Percentiles rank a stretch among this genome's conserved stretches.
phyloP scores from a whole-genome alignment of 2,888 invertebrate genomes.

The Bhutanitis thaidina region DNA sequence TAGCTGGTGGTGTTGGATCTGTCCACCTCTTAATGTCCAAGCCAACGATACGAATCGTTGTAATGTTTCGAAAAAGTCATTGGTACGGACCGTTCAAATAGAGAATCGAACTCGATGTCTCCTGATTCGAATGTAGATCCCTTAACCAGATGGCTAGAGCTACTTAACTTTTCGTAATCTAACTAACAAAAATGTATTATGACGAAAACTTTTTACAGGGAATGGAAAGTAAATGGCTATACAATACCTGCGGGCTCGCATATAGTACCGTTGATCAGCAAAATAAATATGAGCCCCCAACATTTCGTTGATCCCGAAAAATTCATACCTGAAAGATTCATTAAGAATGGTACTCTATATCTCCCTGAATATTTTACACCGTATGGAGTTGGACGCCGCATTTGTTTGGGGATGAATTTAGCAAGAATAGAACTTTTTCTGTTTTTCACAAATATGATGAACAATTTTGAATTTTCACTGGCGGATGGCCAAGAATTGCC shows the following conservation, averaged over 20 bases:
- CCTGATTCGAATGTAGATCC: too few relatives aligned
- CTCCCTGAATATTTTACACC: slow-evolving; percentile 91
- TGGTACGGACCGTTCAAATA: too few relatives aligned
- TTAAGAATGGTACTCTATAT: slow-evolving; percentile 84
- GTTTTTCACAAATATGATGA: slow-evolving; percentile 88
- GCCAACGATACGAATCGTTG: too few relatives aligned
- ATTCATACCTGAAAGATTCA: slow-evolving; percentile 88
- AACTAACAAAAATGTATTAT: too few relatives aligned
- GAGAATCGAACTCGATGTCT: too few relatives aligned
- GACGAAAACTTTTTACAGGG: too few relatives aligned
- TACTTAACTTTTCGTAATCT: too few relatives aligned
- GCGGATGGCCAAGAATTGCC: slow-evolving; percentile 85
- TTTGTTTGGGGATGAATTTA: slow-evolving; percentile 90
- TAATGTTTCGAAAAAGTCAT: too few relatives aligned
- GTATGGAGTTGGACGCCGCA: slow-evolving; percentile 90
- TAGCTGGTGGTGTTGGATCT: too few relatives aligned
- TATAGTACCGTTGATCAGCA: slow-evolving; percentile 88
- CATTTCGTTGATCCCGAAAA: slow-evolving; percentile 88
- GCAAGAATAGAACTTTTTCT: slow-evolving; percentile 91
- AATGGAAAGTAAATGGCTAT: slow-evolving; percentile 85
- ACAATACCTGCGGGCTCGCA: slow-evolving; percentile 87
- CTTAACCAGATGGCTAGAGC: too few relatives aligned
- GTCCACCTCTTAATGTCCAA: too few relatives aligned
- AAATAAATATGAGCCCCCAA: slow-evolving; percentile 90
- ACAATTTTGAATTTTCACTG: slow-evolving; percentile 84